A percentile compares a stretch with the other conserved stretches of the same genome.
phyloP scores from a whole-genome alignment of 2,113 vertebrate genomes.

The Barnardius zonarius region DNA sequence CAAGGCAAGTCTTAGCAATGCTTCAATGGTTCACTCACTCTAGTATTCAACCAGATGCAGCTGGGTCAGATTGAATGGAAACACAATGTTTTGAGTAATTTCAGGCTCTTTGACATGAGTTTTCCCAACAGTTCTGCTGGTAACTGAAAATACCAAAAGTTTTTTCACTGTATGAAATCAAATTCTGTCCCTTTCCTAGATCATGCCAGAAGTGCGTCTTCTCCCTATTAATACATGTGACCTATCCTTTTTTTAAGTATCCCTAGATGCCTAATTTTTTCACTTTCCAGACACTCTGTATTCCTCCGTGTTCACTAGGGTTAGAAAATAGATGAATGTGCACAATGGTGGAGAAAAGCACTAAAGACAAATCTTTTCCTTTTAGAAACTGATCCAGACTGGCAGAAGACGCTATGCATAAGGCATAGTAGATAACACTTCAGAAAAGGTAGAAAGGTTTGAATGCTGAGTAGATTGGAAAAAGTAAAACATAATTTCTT shows the following conservation, averaged over 20 bases:
- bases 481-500: not conserved
- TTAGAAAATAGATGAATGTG: not conserved
- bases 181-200: not conserved
- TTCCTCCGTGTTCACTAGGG: not conserved
- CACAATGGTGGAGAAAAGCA: not conserved
- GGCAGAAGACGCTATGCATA: not conserved
- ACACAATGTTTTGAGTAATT: not conserved
- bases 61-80: not conserved
- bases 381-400: not conserved
- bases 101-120: not conserved
- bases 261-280: not conserved
- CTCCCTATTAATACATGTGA: not conserved
- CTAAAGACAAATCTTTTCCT: not conserved
- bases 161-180: not conserved
- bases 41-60: not conserved
- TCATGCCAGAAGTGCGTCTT: not conserved
- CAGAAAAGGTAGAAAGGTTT: not conserved
- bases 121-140: not conserved
- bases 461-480: not conserved
- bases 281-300: not conserved
- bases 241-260: not conserved
- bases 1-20: not conserved
- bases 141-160: not conserved
- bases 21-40: not conserved
- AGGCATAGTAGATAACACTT: not conserved